Evolutionary conservation across 2,797 vertebrate species (phyloP), one percentile per base, ranked within the genome.

Genomic region (Staurois parvus): DNA sequence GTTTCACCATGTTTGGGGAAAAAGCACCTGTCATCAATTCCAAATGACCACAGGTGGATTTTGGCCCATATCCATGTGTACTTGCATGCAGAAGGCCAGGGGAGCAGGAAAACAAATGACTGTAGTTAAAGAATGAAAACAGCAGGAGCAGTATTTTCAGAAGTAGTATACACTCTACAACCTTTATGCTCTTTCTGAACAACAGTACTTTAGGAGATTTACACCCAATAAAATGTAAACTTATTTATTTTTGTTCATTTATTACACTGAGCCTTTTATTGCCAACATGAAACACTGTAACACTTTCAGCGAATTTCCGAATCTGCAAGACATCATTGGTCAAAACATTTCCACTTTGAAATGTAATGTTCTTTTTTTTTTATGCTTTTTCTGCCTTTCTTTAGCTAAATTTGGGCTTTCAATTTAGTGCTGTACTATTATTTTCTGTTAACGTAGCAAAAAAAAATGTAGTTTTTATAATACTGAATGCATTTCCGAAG

Each of bases 221-320:
- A 91, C 90, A 94, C 92, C 91, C 91, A 92, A 92, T 95, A 94
- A 94, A 94, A 93, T 88, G 84, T 91, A 90, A 94, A 92, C 84
- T 90, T 94, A 83, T 90, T 92, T 88, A 91, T 89, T 91, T 91
- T 89, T 88, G 87, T 91, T 90, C 45, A 82, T 92, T 94, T 94
- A 92, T 90, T 91, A 90, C 89, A 88, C 85, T 26, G 1, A 76
- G 79, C 81, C 34, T 70, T 72, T 94, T 94, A 93, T 89, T 90
- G 88, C 91, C 91, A 90, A 90, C 88, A 89, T 73, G 64, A 70
- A 92, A 90, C 91, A 92, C 93, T 88, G 56, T 79, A 83, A 90
- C 90, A 91, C 91, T 92, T 91, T 89, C 88, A 89, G 81, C 89
- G 90, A 91, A 91, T 91, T 92, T 91, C 87, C 87, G 40, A 89